Evolutionary conservation across 2,888 invertebrate genomes (phyloP).

Genomic region (Apodemia mormo): DNA sequence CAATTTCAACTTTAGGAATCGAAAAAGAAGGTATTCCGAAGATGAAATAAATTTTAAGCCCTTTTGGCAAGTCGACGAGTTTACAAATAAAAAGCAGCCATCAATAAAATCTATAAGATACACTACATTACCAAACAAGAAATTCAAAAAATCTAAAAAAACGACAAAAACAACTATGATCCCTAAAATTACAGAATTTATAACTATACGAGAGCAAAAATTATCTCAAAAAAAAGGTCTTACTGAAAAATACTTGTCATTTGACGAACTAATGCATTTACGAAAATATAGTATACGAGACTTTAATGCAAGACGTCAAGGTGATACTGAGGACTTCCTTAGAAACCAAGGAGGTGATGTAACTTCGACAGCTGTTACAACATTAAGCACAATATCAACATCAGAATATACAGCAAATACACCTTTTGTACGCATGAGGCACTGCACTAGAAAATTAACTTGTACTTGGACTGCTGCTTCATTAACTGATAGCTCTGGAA

Average conservation of each 20-base stretch:
- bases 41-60: conserved; percentile 51
- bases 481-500: conserved; percentile 47
- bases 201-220: conserved; percentile 52
- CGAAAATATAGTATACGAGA: conserved; percentile 52
- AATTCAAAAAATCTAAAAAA: conserved; percentile 32
- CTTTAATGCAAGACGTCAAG: conserved; percentile 24
- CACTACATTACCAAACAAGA: conserved; percentile 56
- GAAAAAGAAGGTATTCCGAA: conserved; percentile 52
- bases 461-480: conserved; percentile 69
- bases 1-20: conserved; percentile 50
- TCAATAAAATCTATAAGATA: conserved; percentile 57
- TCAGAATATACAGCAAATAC: conserved; percentile 55
- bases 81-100: conserved; percentile 43
- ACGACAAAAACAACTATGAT: conserved; percentile 42
- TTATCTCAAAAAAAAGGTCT: conserved; percentile 37
- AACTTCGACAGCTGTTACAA: conserved; percentile 21
- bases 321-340: neutral
- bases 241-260: conserved; percentile 71
- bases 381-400: conserved; percentile 25
- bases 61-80: conserved; percentile 64
- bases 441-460: conserved; percentile 68
- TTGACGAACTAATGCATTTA: conserved; percentile 70
- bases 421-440: conserved; percentile 54
- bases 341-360: conserved; percentile 37
- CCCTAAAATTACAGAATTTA: conserved; percentile 52